Base-by-base conservation (phyloP, 2,888 invertebrate species). In the Sphecodes monilicornis region DNA sequence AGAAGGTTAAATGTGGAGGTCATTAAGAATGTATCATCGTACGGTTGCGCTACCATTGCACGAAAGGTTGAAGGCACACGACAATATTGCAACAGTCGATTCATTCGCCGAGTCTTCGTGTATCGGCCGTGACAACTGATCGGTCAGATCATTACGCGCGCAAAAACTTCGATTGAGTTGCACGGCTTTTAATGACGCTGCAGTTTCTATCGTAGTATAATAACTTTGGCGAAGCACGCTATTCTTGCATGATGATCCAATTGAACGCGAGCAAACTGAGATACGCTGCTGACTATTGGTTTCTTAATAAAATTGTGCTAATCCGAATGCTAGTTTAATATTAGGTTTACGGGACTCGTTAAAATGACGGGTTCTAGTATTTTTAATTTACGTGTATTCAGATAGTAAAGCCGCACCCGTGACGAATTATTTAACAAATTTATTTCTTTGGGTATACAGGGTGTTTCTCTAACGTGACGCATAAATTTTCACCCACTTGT, bases 1-100 rank as follows among this genome's bases (percentile, higher is more conserved):
- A 54, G 84, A 85, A 82, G 78, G 84, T 80, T 82, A 82, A 77
- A 82, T 82, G 86, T 79, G 82, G 50, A 76, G 82, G 60, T 86
- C 82, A 75, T 86, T 86, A 82, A 86, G 82, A 75, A 85, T 81
- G 75, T 64, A 79, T n/a, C 86, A 54, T 69, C 76, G 74, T 64
- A 80, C 70, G 73, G 57, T 60, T 64, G 71, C 39, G 46, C 75
- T 79, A 71, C 76, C 50, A 79, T 76, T 70, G 73, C 85, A 74
- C 78, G 84, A 85, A 84, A 89, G 75, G 87, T 69, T 57, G 74
- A 46, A 54, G 26, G 36, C 36, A 57, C 57, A 26, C 16, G 86
- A 78, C 79, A 66, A 79, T 75, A 68, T 89, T 26, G 77, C 84
- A 54, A 18, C 41, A 64, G 73, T 78, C 78, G 18, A 54, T 84